Conservation (phyloP, 2,797 vertebrate genomes). For the Crax fasciolata region DNA sequence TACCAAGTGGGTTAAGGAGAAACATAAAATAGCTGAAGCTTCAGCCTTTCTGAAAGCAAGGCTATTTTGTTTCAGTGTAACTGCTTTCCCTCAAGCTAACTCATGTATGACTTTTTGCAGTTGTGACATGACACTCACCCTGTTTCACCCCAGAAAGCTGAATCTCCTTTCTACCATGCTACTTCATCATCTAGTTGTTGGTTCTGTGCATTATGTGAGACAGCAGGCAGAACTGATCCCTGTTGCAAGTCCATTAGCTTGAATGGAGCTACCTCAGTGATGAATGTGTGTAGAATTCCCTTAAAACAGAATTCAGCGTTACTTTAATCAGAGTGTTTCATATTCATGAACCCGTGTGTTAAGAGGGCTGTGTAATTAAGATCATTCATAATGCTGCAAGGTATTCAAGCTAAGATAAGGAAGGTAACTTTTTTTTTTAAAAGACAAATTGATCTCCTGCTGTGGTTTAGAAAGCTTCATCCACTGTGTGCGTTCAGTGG, state of each 20-base stretch:
- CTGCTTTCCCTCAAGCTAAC: background rate
- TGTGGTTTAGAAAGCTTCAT: background rate
- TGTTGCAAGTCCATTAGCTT: conserved; percentile 17
- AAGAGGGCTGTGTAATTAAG: conserved; percentile 34
- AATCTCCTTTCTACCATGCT: background rate
- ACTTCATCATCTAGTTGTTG: conserved; percentile 16
- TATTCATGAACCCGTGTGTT: conserved; percentile 38
- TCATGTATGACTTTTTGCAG: background rate
- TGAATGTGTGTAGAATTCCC: conserved; percentile 16
- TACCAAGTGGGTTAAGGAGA: background rate
- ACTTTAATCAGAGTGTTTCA: conserved; percentile 22
- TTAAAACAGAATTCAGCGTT: background rate
- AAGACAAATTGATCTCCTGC: background rate
- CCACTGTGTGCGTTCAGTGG: background rate
- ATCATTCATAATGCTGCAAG: conserved; percentile 15
- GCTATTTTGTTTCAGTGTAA: background rate
- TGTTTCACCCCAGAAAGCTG: conserved; percentile 17
- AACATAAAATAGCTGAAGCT: background rate
- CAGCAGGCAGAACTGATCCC: conserved; percentile 20
- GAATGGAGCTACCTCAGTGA: conserved; percentile 11
- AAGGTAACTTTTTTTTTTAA: conserved; percentile 31
- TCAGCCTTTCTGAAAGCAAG: background rate
- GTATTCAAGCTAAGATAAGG: conserved; percentile 33
- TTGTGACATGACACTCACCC: background rate
- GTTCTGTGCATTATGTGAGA: background rate